Conservation (phyloP, 2,888 invertebrate genomes). For the Oscheius sp. region DNA sequence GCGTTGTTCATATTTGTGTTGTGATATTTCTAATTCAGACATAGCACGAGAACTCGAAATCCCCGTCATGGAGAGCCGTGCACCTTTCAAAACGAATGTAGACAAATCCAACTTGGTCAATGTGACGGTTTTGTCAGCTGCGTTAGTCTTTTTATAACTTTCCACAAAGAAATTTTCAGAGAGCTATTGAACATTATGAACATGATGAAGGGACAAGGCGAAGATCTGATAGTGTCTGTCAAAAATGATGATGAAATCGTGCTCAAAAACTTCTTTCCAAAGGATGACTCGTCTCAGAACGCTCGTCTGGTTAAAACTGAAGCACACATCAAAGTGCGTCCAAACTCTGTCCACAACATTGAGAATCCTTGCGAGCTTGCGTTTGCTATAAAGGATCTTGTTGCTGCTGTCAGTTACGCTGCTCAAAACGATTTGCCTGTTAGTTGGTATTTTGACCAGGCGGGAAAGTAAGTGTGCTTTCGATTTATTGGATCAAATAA, state of each 20-base stretch:
- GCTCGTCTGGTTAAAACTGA: constrained; percentile 29
- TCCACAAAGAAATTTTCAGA: not conserved
- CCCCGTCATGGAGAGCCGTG: constrained; percentile 41
- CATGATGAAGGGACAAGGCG: constrained; percentile 17
- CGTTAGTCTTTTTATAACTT: constrained; percentile 5
- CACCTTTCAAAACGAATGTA: constrained; percentile 29
- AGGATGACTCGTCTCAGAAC: not conserved
- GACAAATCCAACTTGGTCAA: constrained; percentile 25
- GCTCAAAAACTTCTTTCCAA: constrained; percentile 29
- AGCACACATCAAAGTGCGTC: constrained; percentile 9
- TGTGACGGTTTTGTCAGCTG: constrained; percentile 18
- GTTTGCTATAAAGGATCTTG: constrained; percentile 27
- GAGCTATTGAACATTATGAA: constrained; percentile 17
- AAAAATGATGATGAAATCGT: constrained; percentile 23
- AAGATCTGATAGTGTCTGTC: constrained; percentile 24
- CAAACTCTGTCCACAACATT: not conserved
- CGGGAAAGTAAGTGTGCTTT: constrained; percentile 26
- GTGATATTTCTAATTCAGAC: constrained; percentile 35
- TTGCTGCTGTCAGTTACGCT: constrained; percentile 30
- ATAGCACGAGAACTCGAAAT: constrained; percentile 42
- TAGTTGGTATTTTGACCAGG: constrained; percentile 31
- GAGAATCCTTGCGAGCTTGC: constrained; percentile 16
- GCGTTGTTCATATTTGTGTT: not conserved
- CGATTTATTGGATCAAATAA: not conserved
- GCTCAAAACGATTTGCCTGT: constrained; percentile 17